A percentile compares a stretch with the other conserved stretches of the same genome.
These are phyloP conservation scores for Siniperca obscura DNA, from an alignment of 2,797 vertebrate species.

Conservation along the genomic window DNA sequence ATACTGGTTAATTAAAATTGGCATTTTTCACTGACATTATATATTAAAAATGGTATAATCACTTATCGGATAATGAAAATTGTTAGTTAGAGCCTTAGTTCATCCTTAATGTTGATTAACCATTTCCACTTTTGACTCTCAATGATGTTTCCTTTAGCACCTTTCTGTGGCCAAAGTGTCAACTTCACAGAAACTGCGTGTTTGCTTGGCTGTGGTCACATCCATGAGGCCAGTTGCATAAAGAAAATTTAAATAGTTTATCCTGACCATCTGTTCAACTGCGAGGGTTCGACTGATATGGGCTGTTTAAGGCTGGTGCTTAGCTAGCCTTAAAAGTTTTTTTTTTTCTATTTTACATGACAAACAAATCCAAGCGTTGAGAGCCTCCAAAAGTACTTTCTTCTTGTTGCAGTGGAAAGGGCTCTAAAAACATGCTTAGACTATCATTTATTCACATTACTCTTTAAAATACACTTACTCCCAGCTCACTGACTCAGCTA, in stretches of 20 bases:
- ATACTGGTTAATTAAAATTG: neutral
- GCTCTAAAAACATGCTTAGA: neutral
- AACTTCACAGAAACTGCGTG: neutral
- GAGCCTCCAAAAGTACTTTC: neutral
- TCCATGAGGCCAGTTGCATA: slow-evolving; percentile 71
- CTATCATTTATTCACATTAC: neutral
- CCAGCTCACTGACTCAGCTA: neutral
- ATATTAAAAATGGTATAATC: neutral
- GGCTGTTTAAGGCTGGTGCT: neutral
- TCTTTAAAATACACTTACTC: neutral
- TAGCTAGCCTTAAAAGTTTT: no score
- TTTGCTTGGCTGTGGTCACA: slow-evolving; percentile 63
- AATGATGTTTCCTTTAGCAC: neutral
- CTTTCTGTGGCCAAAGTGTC: neutral
- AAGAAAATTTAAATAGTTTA: slow-evolving; percentile 1
- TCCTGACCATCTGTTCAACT: neutral
- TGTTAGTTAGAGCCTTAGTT: neutral
- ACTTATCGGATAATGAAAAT: neutral
- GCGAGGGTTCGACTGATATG: slow-evolving; percentile 1
- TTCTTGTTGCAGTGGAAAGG: neutral
- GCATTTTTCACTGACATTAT: neutral
- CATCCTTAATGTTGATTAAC: neutral
- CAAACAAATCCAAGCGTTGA: neutral
- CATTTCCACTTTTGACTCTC: neutral
- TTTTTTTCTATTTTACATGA: no score